Conservation (phyloP, 92 coral and sea anemone species). For the Scolanthus callimorphus region DNA sequence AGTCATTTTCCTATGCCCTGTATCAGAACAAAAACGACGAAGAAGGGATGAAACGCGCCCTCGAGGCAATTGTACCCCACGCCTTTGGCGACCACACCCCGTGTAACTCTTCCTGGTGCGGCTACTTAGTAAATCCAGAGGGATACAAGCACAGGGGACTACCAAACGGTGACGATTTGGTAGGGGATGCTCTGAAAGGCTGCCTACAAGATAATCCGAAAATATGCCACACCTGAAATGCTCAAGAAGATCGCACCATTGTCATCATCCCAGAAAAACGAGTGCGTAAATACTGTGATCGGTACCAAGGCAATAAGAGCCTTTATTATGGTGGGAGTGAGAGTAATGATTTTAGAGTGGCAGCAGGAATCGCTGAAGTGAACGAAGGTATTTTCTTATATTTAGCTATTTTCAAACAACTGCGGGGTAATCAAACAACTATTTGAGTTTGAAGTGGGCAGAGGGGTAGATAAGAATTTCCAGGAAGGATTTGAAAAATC, state of each 20-base stretch:
- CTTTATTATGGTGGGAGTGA: conserved; percentile 33
- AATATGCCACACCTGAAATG: conserved; percentile 12
- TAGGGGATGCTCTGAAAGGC: conserved; percentile 3
- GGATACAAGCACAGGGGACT: conserved; percentile 26
- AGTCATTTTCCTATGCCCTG: conserved; percentile 5
- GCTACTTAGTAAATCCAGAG: conserved; percentile 1
- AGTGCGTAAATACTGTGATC: conserved; percentile 9
- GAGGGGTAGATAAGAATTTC: no score
- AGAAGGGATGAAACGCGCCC: neutral
- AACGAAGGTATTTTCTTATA: conserved; percentile 31
- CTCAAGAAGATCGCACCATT: conserved; percentile 10
- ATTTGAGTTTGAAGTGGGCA: no score
- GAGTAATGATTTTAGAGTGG: conserved; percentile 26
- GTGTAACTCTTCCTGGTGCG: conserved; percentile 15
- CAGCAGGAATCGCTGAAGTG: conserved; percentile 23
- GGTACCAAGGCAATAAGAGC: conserved; percentile 12
- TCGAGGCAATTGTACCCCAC: conserved; percentile 26
- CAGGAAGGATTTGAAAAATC: no score
- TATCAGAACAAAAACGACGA: conserved; percentile 7
- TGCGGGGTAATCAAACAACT: no score
- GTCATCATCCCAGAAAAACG: conserved; percentile 18
- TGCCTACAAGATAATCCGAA: conserved; percentile 8
- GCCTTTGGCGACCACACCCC: conserved; percentile 23
- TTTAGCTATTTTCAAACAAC: no score
- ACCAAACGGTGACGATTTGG: conserved; percentile 15